A percentile compares a stretch with the other conserved stretches of the same genome.
Evolutionary conservation across 1,140 invertebrate species (phyloP).

Genomic region (Galleria mellonella): DNA sequence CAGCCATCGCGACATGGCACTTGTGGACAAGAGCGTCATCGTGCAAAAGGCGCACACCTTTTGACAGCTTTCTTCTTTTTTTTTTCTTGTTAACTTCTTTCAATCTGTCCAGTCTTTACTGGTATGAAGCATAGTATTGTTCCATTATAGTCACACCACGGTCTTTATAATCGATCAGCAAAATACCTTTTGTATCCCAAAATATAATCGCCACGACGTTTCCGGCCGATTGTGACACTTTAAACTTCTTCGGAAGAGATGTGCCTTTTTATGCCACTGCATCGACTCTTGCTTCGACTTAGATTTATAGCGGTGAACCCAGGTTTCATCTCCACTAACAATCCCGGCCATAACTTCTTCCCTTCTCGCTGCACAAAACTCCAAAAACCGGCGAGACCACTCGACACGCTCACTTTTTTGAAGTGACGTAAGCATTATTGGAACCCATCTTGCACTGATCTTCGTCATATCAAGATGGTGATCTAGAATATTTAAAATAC

Average conservation of each 20-base stretch:
- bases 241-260: slow-evolving; percentile 30
- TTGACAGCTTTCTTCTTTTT: no score
- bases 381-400: slow-evolving; percentile 13
- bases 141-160: no score
- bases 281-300: slow-evolving; percentile 27
- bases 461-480: slow-evolving; percentile 28
- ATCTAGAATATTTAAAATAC: slow-evolving; percentile 8
- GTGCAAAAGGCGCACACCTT: no score
- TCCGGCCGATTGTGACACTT: slow-evolving; percentile 17
- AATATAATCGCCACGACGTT: slow-evolving; percentile 18
- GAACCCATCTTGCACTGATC: slow-evolving; percentile 32
- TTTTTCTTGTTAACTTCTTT: no score
- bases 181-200: slow-evolving; percentile 13
- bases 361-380: slow-evolving; percentile 19
- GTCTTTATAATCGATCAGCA: slow-evolving; percentile 16
- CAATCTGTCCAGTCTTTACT: no score
- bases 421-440: slow-evolving; percentile 30
- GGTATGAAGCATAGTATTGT: no score
- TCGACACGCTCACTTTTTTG: slow-evolving; percentile 25
- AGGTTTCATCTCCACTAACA: slow-evolving; percentile 23
- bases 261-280: slow-evolving; percentile 23
- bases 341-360: slow-evolving; percentile 29
- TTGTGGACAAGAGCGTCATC: no score
- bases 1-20: no score
- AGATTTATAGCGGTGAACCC: slow-evolving; percentile 27